These are phyloP conservation scores for Cephus runcator DNA, from an alignment of 2,888 invertebrate genomes.

Conservation along the genomic window DNA sequence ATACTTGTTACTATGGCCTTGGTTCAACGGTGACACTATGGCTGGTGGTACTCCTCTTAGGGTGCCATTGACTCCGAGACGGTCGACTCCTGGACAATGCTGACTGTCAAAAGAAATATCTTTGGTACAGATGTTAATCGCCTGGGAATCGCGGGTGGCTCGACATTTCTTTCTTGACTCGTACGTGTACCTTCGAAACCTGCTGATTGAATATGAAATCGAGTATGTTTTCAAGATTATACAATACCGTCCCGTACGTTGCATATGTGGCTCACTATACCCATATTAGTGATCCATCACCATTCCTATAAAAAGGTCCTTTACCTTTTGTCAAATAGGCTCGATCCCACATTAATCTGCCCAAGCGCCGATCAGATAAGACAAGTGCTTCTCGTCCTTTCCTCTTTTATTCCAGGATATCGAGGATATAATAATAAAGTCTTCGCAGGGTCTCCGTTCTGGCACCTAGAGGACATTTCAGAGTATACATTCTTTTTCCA, in stretches of 20 bases:
- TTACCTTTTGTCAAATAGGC: slow-evolving; percentile 27
- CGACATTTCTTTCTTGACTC: slow-evolving; percentile 12
- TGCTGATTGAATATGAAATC: slow-evolving; percentile 7
- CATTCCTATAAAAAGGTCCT: slow-evolving; percentile 29
- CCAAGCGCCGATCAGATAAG: slow-evolving; percentile 39
- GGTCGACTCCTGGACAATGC: slow-evolving; percentile 29
- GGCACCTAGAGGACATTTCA: not conserved
- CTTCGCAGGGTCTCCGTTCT: not conserved
- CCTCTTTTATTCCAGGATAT: slow-evolving; percentile 1
- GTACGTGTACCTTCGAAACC: slow-evolving; percentile 7
- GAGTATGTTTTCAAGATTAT: slow-evolving; percentile 11
- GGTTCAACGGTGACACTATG: slow-evolving; percentile 9
- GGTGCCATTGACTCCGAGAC: slow-evolving; percentile 36
- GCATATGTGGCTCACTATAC: slow-evolving; percentile 13
- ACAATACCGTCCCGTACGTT: slow-evolving; percentile 20
- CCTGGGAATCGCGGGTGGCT: slow-evolving; percentile 59
- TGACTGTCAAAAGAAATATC: slow-evolving; percentile 14
- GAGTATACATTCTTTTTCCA: not conserved
- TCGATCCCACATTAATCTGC: slow-evolving; percentile 50
- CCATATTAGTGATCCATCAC: slow-evolving; percentile 51
- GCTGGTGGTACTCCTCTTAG: slow-evolving; percentile 5
- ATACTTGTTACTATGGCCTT: too few relatives aligned
- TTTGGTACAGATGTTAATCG: slow-evolving; percentile 58
- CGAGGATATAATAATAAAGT: slow-evolving; percentile 2
- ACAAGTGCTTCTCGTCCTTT: slow-evolving; percentile 13